A percentile compares a stretch with the other conserved stretches of the same genome.
Conservation (phyloP, 2,113 vertebrate species). For the Fregata magnificens region DNA sequence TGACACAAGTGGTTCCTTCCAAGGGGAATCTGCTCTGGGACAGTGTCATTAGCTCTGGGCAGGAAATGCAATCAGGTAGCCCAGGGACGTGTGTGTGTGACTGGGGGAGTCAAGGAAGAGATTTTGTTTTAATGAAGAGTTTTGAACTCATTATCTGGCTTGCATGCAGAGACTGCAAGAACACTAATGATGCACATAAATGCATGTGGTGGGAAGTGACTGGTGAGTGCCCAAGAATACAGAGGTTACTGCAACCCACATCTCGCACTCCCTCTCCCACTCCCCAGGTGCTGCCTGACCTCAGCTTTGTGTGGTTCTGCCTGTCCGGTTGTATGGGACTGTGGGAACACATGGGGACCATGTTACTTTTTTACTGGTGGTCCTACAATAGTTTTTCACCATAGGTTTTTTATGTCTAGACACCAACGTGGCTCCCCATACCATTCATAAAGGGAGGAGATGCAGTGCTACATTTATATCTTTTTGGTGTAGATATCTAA, state of each 20-base stretch:
- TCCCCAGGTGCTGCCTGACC: neutral
- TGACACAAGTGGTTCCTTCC: neutral
- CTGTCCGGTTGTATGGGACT: fast-evolving
- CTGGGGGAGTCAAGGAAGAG: neutral
- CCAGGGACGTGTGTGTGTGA: neutral
- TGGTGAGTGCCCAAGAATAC: neutral
- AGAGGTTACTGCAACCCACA: neutral
- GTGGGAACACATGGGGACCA: fast-evolving
- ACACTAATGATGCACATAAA: neutral
- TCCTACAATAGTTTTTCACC: neutral
- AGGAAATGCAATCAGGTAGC: neutral
- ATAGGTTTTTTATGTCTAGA: neutral
- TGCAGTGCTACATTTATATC: neutral
- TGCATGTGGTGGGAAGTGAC: neutral
- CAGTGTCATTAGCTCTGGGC: neutral
- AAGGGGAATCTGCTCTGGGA: neutral
- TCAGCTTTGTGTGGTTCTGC: neutral
- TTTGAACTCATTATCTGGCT: neutral
- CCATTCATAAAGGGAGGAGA: neutral
- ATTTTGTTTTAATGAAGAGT: neutral
- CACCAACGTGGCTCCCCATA: neutral
- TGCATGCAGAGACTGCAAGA: neutral
- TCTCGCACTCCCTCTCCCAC: neutral
- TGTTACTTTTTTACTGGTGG: neutral
- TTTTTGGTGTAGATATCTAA: neutral